Conservation (phyloP, 2,888 invertebrate species). For the Tipula vernalis region DNA sequence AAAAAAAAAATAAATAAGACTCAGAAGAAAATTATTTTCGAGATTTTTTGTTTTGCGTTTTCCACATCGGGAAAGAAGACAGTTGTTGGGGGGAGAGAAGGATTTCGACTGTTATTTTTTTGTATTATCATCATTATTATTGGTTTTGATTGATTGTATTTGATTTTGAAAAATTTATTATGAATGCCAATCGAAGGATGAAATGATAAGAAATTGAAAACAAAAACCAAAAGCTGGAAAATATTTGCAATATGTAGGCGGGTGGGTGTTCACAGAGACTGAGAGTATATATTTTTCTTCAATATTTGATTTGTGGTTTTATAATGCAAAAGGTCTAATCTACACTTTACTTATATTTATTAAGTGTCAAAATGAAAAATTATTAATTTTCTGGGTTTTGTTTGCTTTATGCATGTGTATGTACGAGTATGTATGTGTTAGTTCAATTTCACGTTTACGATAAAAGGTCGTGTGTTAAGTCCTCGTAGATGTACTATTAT, state of each 20-base stretch:
- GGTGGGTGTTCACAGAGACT: background rate
- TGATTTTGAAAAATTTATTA: conserved; percentile 4
- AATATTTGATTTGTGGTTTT: conserved; percentile 4
- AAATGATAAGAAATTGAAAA: background rate
- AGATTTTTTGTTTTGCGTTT: background rate
- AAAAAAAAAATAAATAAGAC: background rate
- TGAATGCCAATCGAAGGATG: background rate
- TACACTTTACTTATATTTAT: background rate
- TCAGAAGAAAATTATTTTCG: background rate
- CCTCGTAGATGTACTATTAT: background rate
- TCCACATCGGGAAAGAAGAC: too few species aligned
- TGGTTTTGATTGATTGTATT: conserved; percentile 4
- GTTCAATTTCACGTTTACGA: background rate
- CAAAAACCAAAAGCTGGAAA: background rate
- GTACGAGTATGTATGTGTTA: background rate
- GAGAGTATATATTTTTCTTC: background rate
- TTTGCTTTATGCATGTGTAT: background rate
- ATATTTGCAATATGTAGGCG: background rate
- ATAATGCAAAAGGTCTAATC: conserved; percentile 4
- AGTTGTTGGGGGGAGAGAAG: background rate
- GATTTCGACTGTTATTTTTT: background rate
- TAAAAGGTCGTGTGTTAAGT: background rate
- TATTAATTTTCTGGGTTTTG: background rate
- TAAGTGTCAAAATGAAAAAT: background rate
- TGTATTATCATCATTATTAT: conserved; percentile 4